phyloP scores from a whole-genome alignment of 35 echinoderm and acorn worm genomes.

The Apostichopus parvimensis region DNA sequence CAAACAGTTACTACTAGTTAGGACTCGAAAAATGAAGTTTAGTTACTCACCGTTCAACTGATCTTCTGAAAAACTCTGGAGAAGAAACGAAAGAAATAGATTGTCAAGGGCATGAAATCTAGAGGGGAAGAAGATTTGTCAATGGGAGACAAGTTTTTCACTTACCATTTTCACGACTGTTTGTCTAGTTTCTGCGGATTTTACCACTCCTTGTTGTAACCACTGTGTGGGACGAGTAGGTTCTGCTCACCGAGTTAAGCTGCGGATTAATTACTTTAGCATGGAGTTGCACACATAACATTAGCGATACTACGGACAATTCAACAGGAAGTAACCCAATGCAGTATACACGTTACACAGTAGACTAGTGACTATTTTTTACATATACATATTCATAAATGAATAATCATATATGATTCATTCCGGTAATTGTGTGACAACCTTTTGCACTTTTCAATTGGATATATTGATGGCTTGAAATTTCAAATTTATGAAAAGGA shows the following conservation, averaged over 20 bases:
- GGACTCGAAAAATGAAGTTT: no score
- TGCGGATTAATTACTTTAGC: not conserved
- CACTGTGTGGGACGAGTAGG: not conserved
- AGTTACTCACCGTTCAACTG: not conserved
- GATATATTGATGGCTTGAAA: no score
- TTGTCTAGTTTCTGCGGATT: not conserved
- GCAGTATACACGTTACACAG: no score
- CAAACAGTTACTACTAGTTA: no score
- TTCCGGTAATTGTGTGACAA: not conserved
- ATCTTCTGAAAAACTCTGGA: not conserved
- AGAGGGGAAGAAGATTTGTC: not conserved
- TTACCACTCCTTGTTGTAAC: not conserved
- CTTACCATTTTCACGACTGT: conserved; percentile 13
- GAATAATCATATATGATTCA: conserved; percentile 15
- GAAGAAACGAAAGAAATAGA: not conserved
- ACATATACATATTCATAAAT: conserved; percentile 1
- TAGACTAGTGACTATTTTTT: no score
- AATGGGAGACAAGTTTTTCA: not conserved
- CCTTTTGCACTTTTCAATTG: no score
- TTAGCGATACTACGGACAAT: not conserved
- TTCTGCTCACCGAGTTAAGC: not conserved
- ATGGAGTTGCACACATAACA: not conserved
- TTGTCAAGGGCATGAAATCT: not conserved
- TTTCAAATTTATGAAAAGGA: no score
- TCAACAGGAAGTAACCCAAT: no score